Percentiles rank a stretch among this genome's conserved stretches.
phyloP scores from a whole-genome alignment of 2,113 vertebrate species.

The Naja naja region DNA sequence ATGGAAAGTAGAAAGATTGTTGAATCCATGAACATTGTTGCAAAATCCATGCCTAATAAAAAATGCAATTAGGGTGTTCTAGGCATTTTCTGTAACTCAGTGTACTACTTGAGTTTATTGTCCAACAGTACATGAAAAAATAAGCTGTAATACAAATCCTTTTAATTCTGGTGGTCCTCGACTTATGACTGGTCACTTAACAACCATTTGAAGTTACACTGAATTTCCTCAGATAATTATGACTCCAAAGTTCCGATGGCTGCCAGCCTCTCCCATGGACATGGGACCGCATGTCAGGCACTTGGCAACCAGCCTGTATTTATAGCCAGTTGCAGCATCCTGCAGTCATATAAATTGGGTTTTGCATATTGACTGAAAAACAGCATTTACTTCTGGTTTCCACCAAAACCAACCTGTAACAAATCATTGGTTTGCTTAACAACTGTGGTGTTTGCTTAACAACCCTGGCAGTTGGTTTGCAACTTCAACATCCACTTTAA shows the following conservation, averaged over 20 bases:
- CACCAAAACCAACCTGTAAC: background rate
- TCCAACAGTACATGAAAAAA: background rate
- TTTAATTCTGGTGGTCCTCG: background rate
- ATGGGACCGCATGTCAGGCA: background rate
- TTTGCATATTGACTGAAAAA: background rate
- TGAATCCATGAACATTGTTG: background rate
- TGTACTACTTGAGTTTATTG: background rate
- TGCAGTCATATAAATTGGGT: background rate
- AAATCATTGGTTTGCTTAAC: background rate
- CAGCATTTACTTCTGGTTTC: background rate
- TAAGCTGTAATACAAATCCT: background rate
- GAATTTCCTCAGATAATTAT: background rate
- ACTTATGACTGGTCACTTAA: background rate
- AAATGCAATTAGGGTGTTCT: background rate
- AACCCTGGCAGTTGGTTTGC: background rate
- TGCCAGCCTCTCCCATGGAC: background rate
- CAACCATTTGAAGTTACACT: background rate
- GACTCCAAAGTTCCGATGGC: background rate
- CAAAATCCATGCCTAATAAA: background rate
- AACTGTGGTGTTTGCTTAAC: background rate
- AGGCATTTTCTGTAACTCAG: background rate
- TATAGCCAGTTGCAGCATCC: background rate
- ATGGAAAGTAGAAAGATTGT: background rate
- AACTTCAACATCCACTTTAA: background rate
- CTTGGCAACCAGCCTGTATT: background rate